These are phyloP conservation scores for Cichlasoma orientale DNA, from an alignment of 2,797 vertebrate species.

Conservation along the genomic window DNA sequence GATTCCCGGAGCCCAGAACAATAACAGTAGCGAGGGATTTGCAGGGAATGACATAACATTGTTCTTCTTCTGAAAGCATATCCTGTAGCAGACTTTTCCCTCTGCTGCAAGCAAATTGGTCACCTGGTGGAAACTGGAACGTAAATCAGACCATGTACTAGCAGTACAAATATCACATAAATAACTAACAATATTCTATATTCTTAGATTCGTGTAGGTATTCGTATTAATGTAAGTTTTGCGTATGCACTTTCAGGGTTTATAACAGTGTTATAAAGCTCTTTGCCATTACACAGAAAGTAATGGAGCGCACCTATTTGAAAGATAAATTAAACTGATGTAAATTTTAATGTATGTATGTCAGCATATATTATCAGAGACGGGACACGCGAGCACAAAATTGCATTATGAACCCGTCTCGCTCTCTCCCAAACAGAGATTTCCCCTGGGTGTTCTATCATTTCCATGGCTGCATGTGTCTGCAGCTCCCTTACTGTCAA, in stretches of 20 bases:
- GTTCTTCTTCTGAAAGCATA: conserved; percentile 1
- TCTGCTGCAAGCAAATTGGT: conserved; percentile 8
- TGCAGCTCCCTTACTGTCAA: conserved; percentile 86
- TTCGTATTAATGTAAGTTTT: not conserved
- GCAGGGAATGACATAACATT: conserved; percentile 18
- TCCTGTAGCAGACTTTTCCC: not conserved
- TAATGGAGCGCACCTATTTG: conserved; percentile 4
- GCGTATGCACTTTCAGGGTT: not conserved
- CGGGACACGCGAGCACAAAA: conserved; percentile 16
- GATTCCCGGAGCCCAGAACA: conserved; percentile 22
- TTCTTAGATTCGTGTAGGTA: not conserved
- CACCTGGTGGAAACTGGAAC: conserved; percentile 15
- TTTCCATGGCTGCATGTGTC: conserved; percentile 44
- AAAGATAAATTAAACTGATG: conserved; percentile 1
- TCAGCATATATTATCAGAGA: conserved; percentile 32
- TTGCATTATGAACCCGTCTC: conserved; percentile 12
- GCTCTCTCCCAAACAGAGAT: conserved; percentile 33
- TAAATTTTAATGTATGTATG: conserved; percentile 29
- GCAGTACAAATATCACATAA: not conserved
- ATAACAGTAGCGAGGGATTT: conserved; percentile 34
- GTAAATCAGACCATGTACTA: not conserved
- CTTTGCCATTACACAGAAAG: not conserved
- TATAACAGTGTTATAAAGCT: not conserved
- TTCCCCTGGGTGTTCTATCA: conserved; percentile 43
- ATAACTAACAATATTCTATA: not conserved